phyloP scores from a whole-genome alignment of 2,113 vertebrate genomes.

The Haplochromis burtoni region DNA sequence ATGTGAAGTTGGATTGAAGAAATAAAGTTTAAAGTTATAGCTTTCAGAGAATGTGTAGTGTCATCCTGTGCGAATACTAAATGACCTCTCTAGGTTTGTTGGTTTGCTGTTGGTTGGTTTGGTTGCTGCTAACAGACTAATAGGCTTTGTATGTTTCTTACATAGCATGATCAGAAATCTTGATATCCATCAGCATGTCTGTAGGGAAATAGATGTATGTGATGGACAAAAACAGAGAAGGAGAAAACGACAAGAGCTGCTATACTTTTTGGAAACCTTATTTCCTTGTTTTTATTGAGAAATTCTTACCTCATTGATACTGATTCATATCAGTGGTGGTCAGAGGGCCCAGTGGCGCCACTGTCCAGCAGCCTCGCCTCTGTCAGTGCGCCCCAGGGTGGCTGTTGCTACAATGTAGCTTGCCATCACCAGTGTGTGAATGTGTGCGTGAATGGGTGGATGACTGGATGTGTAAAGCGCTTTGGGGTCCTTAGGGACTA shows the following conservation, averaged over 20 bases:
- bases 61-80: not conserved
- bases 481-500: not conserved
- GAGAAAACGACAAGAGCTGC: not conserved
- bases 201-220: not conserved
- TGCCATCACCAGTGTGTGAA: not conserved
- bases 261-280: not conserved
- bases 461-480: not conserved
- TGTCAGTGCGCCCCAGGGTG: not conserved
- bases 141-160: not conserved
- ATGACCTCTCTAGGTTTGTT: not conserved
- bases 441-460: not conserved
- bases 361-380: not conserved
- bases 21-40: not conserved
- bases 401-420: not conserved
- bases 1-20: not conserved
- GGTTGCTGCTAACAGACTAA: not conserved
- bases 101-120: not conserved
- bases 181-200: not conserved
- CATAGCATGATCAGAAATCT: not conserved
- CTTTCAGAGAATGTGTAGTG: not conserved
- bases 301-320: not conserved
- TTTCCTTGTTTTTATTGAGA: not conserved
- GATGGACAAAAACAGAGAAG: not conserved
- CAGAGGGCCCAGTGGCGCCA: not conserved
- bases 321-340: not conserved